These are phyloP conservation scores for Dicerorhinus sumatrensis DNA, from an alignment of 2,113 vertebrate species.

Conservation along the genomic window DNA sequence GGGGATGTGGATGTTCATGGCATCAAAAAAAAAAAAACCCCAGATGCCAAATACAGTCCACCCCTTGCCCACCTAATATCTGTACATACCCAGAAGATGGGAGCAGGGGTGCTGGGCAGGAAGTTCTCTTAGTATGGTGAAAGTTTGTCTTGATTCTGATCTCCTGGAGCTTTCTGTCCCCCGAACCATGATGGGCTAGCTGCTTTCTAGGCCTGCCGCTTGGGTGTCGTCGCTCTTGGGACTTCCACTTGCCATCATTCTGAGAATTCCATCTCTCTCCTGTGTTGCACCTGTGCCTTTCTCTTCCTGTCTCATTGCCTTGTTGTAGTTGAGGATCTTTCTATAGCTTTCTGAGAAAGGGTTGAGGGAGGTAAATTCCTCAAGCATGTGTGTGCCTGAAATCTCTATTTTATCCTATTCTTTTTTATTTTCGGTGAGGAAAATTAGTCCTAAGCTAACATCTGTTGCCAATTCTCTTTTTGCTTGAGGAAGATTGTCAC, in stretches of 20 bases:
- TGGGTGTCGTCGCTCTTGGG: neutral
- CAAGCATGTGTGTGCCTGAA: rapidly evolving
- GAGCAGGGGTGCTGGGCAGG: rapidly evolving
- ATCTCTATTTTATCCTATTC: neutral
- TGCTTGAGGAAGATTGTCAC: no score
- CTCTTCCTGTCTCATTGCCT: neutral
- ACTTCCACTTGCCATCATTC: rapidly evolving
- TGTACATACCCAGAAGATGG: rapidly evolving
- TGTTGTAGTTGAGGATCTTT: neutral
- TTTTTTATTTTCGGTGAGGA: no score
- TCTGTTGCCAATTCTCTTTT: no score
- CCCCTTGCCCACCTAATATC: rapidly evolving
- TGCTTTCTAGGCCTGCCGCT: rapidly evolving
- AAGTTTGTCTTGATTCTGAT: neutral
- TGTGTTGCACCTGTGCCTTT: rapidly evolving
- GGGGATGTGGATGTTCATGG: no score
- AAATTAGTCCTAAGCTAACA: no score
- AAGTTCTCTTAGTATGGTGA: neutral
- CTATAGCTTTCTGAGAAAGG: neutral
- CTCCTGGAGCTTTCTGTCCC: neutral
- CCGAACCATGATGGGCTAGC: rapidly evolving
- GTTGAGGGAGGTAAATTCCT: rapidly evolving
- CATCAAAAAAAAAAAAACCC: no score
- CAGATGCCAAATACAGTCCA: rapidly evolving
- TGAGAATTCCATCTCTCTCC: rapidly evolving